A percentile compares a stretch with the other conserved stretches of the same genome.
These are phyloP conservation scores for Deladenus siricidicola DNA, from an alignment of 2,888 invertebrate species.

Conservation along the genomic window DNA sequence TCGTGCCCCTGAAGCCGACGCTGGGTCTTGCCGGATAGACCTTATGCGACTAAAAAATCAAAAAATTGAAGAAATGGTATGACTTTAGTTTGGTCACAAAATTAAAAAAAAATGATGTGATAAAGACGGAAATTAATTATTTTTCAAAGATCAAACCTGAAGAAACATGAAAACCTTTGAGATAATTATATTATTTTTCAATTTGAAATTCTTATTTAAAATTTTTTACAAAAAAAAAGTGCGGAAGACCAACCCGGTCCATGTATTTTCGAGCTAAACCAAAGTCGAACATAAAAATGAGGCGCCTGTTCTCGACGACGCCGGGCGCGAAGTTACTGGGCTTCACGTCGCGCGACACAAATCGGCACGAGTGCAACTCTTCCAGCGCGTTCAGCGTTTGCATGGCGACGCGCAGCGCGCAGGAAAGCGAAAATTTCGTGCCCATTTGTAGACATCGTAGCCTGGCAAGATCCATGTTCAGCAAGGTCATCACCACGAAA, in stretches of 20 bases:
- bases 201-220: too few species aligned
- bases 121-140: too few species aligned
- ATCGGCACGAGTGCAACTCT: conserved; percentile 25
- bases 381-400: conserved; percentile 41
- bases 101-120: too few species aligned
- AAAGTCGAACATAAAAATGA: conserved; percentile 23
- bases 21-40: conserved; percentile 19
- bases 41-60: too few species aligned
- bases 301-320: background rate
- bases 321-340: conserved; percentile 30
- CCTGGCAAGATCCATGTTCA: background rate
- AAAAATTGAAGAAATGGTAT: too few species aligned
- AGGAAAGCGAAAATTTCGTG: conserved; percentile 30
- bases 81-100: too few species aligned
- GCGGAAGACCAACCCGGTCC: too few species aligned
- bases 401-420: conserved; percentile 35
- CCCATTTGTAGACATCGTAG: background rate
- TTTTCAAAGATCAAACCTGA: too few species aligned
- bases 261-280: conserved; percentile 43
- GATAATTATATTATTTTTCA: too few species aligned
- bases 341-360: conserved; percentile 24
- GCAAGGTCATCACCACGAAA: background rate
- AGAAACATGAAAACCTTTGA: too few species aligned
- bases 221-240: too few species aligned
- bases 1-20: conserved; percentile 23